phyloP scores from a whole-genome alignment of 2,888 invertebrate genomes.

The Drosophila testacea region DNA sequence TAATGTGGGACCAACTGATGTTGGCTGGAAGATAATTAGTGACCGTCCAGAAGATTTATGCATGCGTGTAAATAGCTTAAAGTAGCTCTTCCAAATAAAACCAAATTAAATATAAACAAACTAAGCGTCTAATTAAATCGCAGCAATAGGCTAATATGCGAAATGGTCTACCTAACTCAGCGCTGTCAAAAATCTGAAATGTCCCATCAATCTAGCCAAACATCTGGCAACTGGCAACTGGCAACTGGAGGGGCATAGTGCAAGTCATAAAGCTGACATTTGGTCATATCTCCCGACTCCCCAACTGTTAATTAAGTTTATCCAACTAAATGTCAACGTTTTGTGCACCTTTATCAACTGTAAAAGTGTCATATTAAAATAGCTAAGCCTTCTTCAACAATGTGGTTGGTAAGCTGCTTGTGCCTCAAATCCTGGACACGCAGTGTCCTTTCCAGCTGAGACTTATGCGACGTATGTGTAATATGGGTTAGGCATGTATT shows the following conservation, averaged over 20 bases:
- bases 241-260: constrained; percentile 25
- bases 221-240: constrained; percentile 11
- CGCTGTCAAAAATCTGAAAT: constrained; percentile 64
- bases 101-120: constrained; percentile 71
- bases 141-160: constrained; percentile 30
- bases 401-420: constrained; percentile 22
- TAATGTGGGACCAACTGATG: constrained; percentile 74
- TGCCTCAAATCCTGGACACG: background rate
- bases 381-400: constrained; percentile 37
- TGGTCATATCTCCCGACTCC: constrained; percentile 3
- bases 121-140: constrained; percentile 74
- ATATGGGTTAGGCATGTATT: background rate
- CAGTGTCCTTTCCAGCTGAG: constrained; percentile 8
- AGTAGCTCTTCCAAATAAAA: constrained; percentile 68
- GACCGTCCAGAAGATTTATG: constrained; percentile 73
- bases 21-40: constrained; percentile 74
- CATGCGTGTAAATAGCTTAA: constrained; percentile 76
- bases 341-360: constrained; percentile 64
- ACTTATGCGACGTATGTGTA: constrained; percentile 18
- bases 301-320: constrained; percentile 69
- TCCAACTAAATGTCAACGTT: constrained; percentile 46
- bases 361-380: constrained; percentile 58
- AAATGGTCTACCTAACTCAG: constrained; percentile 47
- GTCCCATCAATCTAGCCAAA: constrained; percentile 65
- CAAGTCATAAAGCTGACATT: constrained; percentile 35